Base-by-base conservation (phyloP, 2,797 vertebrate genomes). In the Chromobotia macracanthus region DNA sequence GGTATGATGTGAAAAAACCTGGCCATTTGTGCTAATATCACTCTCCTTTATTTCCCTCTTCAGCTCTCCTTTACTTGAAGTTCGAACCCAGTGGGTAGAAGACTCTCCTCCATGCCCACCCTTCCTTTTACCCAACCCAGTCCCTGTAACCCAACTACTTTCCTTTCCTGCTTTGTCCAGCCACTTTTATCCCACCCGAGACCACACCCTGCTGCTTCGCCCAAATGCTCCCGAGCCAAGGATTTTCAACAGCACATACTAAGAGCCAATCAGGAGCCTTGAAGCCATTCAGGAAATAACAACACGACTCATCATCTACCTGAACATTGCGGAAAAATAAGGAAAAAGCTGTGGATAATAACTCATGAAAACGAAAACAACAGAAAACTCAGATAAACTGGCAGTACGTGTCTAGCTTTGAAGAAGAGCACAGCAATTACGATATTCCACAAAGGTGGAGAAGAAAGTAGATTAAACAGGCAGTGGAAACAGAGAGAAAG, bases 31-130 rank as follows among this genome's bases (percentile, higher is more conserved):
- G 21, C 68, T 76, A 77, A 84, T 35, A 41, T 31, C 35, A 53
- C 41, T 75, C 55, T 76, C 50, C 74, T 53, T 78, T 70, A 35
- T 53, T 67, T 13, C 50, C 41, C 69, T 70, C 77, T 79, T 46
- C 89, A 93, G 92, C 86, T 87, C 75, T 81, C 72, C 87, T 78
- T 81, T 72, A 82, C 80, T 56, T 91, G 88, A 93, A 88, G 80
- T 85, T 79, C 84, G 41, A 83, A 87, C 83, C 72, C 4, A 84
- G 85, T 83, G 81, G 89, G 89, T 89, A 84, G 84, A 87, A 90
- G 85, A 86, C 87, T 88, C 64, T 82, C 87, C 83, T 85, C 89
- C 84, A 80, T 85, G 89, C 88, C 74, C 86, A 82, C 87, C 87
- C 89, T 90, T 88, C 87, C 89, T 88, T 83, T 80, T 68, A 72